Conservation (phyloP, 37 sponge, comb jelly and placozoan genomes). For the Petrosia ficiformis region DNA sequence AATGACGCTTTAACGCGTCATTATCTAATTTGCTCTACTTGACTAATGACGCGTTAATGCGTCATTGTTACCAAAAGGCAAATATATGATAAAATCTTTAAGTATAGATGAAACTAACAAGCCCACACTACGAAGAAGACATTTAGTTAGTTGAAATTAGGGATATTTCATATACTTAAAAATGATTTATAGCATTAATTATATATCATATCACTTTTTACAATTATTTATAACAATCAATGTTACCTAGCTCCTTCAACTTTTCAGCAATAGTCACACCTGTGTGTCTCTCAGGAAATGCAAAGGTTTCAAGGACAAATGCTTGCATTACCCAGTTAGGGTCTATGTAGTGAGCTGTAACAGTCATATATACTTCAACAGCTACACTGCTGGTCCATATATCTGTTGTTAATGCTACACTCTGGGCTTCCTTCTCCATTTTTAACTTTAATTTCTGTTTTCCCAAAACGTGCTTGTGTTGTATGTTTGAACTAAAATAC, state of each 20-base stretch:
- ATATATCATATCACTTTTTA: slow-evolving; percentile 5
- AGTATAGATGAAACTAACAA: no score
- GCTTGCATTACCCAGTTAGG: not conserved
- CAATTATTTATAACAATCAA: slow-evolving; percentile 2
- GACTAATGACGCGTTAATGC: no score
- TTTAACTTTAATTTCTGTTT: not conserved
- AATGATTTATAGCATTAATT: no score
- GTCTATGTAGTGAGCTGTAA: slow-evolving; percentile 12
- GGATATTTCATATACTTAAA: no score
- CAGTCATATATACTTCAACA: slow-evolving; percentile 13
- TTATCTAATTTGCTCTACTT: no score
- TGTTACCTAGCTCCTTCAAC: not conserved
- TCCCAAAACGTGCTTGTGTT: not conserved
- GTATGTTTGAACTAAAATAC: not conserved
- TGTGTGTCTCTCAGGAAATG: slow-evolving; percentile 17
- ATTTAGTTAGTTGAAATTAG: no score
- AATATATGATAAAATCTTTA: not conserved
- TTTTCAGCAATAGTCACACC: slow-evolving; percentile 20
- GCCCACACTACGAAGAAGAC: no score
- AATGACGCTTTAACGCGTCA: no score
- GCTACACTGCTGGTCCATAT: slow-evolving; percentile 20
- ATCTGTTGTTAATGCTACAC: slow-evolving; percentile 16
- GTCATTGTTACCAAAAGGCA: no score
- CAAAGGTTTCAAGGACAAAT: not conserved
- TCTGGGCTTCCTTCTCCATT: not conserved